A percentile compares a stretch with the other conserved stretches of the same genome.
phyloP scores from a whole-genome alignment of 2,113 vertebrate genomes.

The Plotosus lineatus region DNA sequence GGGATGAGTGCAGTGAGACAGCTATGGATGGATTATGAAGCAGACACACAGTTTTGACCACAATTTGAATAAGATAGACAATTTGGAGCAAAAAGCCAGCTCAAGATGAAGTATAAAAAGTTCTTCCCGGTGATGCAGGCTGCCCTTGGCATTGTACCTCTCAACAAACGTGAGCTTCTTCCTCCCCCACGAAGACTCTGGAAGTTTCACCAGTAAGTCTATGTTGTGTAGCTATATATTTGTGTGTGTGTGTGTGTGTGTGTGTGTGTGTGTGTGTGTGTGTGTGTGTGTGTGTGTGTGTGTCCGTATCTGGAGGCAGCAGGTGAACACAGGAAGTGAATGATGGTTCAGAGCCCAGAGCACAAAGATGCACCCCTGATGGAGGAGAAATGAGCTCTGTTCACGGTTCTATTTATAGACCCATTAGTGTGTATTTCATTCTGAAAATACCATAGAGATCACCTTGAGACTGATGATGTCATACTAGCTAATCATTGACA shows the following conservation, averaged over 20 bases:
- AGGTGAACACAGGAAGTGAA: constrained; percentile 27
- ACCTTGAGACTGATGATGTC: constrained; percentile 13
- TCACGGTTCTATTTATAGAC: constrained; percentile 33
- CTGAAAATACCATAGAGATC: constrained; percentile 25
- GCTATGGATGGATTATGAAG: background rate
- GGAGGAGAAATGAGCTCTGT: constrained; percentile 14
- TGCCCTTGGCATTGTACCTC: constrained; percentile 83
- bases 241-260: constrained; percentile 50
- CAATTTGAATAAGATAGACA: background rate
- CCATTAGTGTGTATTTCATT: background rate
- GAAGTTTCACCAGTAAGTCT: constrained; percentile 79
- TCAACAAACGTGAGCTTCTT: constrained; percentile 88
- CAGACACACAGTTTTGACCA: background rate
- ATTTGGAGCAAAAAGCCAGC: background rate
- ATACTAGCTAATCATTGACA: background rate
- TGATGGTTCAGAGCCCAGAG: constrained; percentile 19
- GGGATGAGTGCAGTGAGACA: background rate
- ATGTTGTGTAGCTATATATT: background rate
- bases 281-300: constrained; percentile 30
- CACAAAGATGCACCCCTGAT: constrained; percentile 22
- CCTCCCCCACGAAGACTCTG: constrained; percentile 84
- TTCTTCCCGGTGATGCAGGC: constrained; percentile 86
- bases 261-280: background rate
- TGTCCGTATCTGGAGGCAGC: constrained; percentile 30
- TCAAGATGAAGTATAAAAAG: constrained; percentile 88